Conservation (phyloP, 2,797 vertebrate genomes). For the Nothura maculosa region DNA sequence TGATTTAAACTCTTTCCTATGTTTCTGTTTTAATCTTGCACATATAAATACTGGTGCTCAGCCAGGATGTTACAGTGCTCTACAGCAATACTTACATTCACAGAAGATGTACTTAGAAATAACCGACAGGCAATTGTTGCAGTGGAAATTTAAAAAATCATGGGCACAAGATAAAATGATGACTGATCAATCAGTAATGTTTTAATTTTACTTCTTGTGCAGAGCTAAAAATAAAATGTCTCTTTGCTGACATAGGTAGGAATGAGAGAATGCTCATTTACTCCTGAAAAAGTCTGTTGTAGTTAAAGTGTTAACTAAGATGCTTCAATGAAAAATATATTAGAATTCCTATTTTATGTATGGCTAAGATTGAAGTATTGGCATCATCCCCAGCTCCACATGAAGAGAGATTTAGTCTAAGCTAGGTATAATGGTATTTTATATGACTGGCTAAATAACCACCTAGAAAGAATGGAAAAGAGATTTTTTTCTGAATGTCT, state of each 20-base stretch:
- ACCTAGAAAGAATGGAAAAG: constrained; percentile 17
- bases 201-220: background rate
- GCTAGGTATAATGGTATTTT: constrained; percentile 45
- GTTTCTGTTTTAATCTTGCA: background rate
- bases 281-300: constrained; percentile 9
- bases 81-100: constrained; percentile 29
- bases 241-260: constrained; percentile 52
- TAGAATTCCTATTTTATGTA: constrained; percentile 48
- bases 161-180: background rate
- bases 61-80: background rate
- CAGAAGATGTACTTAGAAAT: constrained; percentile 14
- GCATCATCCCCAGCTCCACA: background rate
- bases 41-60: constrained; percentile 5
- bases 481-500: constrained; percentile 37
- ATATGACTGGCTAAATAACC: constrained; percentile 18
- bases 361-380: constrained; percentile 16
- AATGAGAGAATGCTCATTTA: constrained; percentile 46
- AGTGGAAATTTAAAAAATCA: constrained; percentile 21
- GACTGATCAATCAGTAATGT: background rate
- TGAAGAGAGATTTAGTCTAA: constrained; percentile 24
- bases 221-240: constrained; percentile 46
- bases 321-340: constrained; percentile 26
- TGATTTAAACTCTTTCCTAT: background rate
- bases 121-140: background rate
- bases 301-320: constrained; percentile 51